phyloP scores from a whole-genome alignment of 2,797 vertebrate species.

The Chelonia mydas region DNA sequence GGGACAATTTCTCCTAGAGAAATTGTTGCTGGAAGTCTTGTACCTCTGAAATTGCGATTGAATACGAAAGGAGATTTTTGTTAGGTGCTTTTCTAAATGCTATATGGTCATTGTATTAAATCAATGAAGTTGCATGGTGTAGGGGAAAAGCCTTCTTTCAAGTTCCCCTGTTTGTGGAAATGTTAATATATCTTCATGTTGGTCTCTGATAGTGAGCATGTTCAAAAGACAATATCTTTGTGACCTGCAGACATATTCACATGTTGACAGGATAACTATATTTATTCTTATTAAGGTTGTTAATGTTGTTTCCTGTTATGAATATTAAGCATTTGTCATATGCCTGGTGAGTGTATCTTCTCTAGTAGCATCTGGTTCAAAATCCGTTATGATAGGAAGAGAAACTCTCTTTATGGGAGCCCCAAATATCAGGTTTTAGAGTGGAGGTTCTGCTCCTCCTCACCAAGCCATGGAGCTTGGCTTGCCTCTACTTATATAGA shows the following conservation, averaged over 20 bases:
- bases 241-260: background rate
- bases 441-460: background rate
- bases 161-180: background rate
- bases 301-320: background rate
- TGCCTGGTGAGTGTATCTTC: background rate
- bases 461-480: fast-evolving
- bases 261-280: background rate
- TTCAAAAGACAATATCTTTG: background rate
- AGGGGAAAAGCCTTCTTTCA: background rate
- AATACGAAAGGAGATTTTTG: background rate
- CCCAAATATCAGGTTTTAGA: background rate
- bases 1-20: background rate
- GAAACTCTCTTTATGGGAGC: background rate
- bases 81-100: background rate
- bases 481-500: background rate
- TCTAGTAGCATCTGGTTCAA: background rate
- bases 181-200: background rate
- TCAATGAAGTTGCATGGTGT: background rate
- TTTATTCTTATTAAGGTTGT: background rate
- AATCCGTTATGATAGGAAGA: background rate
- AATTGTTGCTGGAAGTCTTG: background rate
- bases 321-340: background rate
- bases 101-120: background rate
- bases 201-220: background rate
- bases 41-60: background rate